Base-by-base conservation (phyloP, 2,797 vertebrate species). In the Monodelphis domestica region DNA sequence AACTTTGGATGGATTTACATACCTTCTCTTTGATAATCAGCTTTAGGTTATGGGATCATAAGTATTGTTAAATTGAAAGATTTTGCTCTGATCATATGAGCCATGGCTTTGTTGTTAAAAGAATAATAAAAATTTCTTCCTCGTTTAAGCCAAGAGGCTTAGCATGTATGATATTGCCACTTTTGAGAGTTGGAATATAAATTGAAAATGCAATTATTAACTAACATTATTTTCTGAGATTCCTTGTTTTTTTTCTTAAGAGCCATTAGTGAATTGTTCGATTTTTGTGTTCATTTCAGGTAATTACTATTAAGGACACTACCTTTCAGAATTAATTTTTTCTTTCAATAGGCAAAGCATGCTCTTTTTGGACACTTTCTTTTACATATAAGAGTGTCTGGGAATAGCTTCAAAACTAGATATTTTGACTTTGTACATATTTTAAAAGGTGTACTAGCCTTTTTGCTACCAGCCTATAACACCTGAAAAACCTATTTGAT, bases 41-140 rank as follows among this genome's bases (percentile, higher is more conserved):
- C 70, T 78, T 78, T 45, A 78, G 7, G 2, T 78, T 38, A 78
- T 78, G 1, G 7, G 21, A 45, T 78, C 70, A 88, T 21, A 91
- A 55, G 51, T 91, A 50, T 93, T 93, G 29, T 54, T 89, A 53
- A 53, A 12, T 89, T 92, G 53, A 28, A 70, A 53, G 21, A n/a
- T 53, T 15, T 70, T 45, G 45, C 24, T 54, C n/a, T 91, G 84
- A 12, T 52, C 92, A 50, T 91, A 94, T 94, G 55, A 96, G 91
- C 88, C 38, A 91, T 90, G 50, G 52, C n/a, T 95, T n/a, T 95
- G 54, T 89, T 93, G 93, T 94, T 91, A 78, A 96, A 53, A 91
- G 87, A 87, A 88, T 55, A 89, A 78, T 89, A 0, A 70, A 92
- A 56, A 55, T 70, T 89, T 94, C 29, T 93, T 0, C 89, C 94